phyloP scores from a whole-genome alignment of 1,140 invertebrate genomes.

The Agrilus planipennis region DNA sequence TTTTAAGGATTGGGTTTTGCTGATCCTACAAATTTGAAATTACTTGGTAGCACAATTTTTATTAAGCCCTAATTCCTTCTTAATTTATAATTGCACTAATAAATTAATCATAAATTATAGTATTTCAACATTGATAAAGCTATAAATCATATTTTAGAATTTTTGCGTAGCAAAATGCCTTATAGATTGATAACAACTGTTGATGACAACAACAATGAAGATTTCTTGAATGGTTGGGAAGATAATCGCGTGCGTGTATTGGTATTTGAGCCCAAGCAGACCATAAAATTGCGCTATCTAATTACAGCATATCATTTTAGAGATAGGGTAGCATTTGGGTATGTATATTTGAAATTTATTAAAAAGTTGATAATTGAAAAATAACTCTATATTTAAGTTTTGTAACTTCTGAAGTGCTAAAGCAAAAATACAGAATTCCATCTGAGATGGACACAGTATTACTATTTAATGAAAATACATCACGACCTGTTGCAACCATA shows the following conservation, averaged over 20 bases:
- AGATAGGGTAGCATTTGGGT: slow-evolving; percentile 81
- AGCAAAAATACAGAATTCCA: slow-evolving; percentile 59
- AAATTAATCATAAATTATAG: too few species aligned
- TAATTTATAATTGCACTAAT: too few species aligned
- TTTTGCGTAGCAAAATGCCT: slow-evolving; percentile 72
- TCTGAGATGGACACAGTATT: slow-evolving; percentile 72
- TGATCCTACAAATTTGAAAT: too few species aligned
- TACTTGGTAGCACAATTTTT: too few species aligned
- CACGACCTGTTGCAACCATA: slow-evolving; percentile 70
- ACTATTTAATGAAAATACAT: slow-evolving; percentile 81
- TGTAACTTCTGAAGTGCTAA: slow-evolving; percentile 51
- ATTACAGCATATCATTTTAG: slow-evolving; percentile 78
- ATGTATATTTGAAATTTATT: slow-evolving; percentile 11
- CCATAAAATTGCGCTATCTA: slow-evolving; percentile 71
- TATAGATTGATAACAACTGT: slow-evolving; percentile 63
- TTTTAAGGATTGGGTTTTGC: too few species aligned
- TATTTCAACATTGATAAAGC: too few species aligned
- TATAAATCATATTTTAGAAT: slow-evolving; percentile 58
- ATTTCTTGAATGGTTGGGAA: slow-evolving; percentile 75
- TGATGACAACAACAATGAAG: slow-evolving; percentile 58
- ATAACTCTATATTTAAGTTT: slow-evolving; percentile 39
- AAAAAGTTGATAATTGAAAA: not conserved
- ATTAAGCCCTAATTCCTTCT: too few species aligned
- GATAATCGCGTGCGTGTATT: slow-evolving; percentile 86
- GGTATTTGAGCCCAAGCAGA: slow-evolving; percentile 69